phyloP scores from a whole-genome alignment of 2,888 invertebrate genomes.

The Xylota segnis region DNA sequence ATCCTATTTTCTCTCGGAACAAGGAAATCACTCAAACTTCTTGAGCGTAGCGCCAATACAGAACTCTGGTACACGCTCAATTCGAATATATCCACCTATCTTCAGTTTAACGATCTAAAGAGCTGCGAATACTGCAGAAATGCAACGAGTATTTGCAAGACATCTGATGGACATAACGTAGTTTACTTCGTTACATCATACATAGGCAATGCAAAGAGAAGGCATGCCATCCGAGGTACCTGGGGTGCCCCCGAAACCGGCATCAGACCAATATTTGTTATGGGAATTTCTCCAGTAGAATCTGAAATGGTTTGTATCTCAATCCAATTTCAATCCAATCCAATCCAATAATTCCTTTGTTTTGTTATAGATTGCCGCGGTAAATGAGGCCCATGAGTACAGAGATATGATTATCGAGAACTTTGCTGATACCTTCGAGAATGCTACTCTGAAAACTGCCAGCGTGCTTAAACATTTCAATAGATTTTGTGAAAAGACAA shows the following conservation, averaged over 20 bases:
- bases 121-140: conserved; percentile 35
- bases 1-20: neutral
- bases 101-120: neutral
- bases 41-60: conserved; percentile 27
- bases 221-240: conserved; percentile 16
- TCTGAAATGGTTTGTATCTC: conserved; percentile 35
- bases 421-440: conserved; percentile 24
- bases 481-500: conserved; percentile 1
- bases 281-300: conserved; percentile 12
- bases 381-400: conserved; percentile 10
- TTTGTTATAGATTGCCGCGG: neutral
- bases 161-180: neutral
- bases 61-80: conserved; percentile 28
- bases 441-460: conserved; percentile 29
- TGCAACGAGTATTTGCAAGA: conserved; percentile 17
- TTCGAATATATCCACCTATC: conserved; percentile 5
- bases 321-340: neutral
- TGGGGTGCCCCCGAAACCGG: conserved; percentile 10
- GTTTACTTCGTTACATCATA: conserved; percentile 21
- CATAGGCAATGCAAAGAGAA: conserved; percentile 1
- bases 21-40: conserved; percentile 6
- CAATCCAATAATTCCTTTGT: neutral
- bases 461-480: conserved; percentile 19
- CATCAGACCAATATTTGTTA: conserved; percentile 25
- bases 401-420: conserved; percentile 33